Conservation (phyloP, 2,797 vertebrate species). For the Lepidocolaptes lacrymiger region DNA sequence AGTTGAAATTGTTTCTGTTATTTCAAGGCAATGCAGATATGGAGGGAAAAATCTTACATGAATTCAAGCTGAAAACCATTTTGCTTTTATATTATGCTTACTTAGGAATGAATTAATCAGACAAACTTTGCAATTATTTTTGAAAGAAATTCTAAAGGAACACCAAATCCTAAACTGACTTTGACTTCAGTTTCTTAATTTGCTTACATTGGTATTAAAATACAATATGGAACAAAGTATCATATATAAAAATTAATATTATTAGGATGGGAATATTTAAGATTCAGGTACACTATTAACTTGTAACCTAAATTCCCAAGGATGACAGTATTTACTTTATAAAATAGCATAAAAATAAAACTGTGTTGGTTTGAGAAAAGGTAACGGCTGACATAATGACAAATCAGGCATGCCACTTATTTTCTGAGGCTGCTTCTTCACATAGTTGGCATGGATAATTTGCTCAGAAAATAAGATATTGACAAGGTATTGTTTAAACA, state of each 20-base stretch:
- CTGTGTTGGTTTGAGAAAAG: not conserved
- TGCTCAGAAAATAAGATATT: not conserved
- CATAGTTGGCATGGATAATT: not conserved
- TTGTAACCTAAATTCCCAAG: not conserved
- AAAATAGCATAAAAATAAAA: not conserved
- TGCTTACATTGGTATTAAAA: not conserved
- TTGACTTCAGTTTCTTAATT: not conserved
- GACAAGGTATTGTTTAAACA: not conserved
- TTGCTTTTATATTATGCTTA: not conserved
- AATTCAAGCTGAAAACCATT: not conserved
- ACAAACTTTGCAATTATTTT: not conserved
- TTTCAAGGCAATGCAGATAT: not conserved
- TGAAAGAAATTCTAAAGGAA: not conserved
- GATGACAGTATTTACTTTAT: not conserved
- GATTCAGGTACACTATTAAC: not conserved
- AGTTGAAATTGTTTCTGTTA: not conserved
- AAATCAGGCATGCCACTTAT: not conserved
- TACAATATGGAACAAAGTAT: not conserved
- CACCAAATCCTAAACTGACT: rapidly evolving
- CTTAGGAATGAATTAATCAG: not conserved
- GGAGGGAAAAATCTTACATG: not conserved
- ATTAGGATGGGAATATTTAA: not conserved
- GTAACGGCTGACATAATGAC: not conserved
- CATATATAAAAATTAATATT: not conserved
- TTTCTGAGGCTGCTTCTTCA: not conserved